Conservation (phyloP, 30 jellyfish, hydroid and myxozoan genomes). For the Hydractinia symbiolongicarpus region DNA sequence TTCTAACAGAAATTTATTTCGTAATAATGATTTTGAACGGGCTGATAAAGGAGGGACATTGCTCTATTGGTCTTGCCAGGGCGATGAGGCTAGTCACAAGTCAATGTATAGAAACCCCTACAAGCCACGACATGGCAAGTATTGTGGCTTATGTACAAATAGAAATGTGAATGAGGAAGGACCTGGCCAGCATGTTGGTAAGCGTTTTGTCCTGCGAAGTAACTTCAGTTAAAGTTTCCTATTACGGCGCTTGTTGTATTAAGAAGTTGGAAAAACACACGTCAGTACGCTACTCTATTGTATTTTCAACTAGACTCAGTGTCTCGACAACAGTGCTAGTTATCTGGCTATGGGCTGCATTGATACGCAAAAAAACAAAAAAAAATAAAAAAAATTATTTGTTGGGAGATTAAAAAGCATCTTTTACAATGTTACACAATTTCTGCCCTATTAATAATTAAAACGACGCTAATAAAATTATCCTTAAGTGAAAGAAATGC, state of each 20-base stretch:
- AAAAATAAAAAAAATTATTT: too few relatives aligned
- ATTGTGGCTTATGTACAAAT: constrained; percentile 52
- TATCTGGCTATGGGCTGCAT: too few relatives aligned
- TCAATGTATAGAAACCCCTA: constrained; percentile 11
- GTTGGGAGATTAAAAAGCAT: too few relatives aligned
- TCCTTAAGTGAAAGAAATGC: too few relatives aligned
- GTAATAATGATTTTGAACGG: not conserved
- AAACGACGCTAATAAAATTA: too few relatives aligned
- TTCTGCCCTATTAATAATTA: too few relatives aligned
- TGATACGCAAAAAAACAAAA: too few relatives aligned
- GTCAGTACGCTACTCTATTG: too few relatives aligned
- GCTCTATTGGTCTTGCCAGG: constrained; percentile 12
- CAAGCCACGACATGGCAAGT: constrained; percentile 3
- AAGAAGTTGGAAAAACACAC: too few relatives aligned
- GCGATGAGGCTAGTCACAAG: not conserved
- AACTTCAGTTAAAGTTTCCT: not conserved
- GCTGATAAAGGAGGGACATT: not conserved
- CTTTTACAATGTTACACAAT: too few relatives aligned
- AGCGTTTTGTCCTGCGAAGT: not conserved
- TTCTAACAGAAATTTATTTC: not conserved
- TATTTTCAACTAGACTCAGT: too few relatives aligned
- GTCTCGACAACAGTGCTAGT: too few relatives aligned
- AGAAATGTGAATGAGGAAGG: constrained; percentile 69
- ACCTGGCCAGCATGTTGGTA: constrained; percentile 86
- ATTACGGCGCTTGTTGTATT: not conserved